phyloP scores from a whole-genome alignment of 1,140 invertebrate species.

The Zaprionus kolodkinae region DNA sequence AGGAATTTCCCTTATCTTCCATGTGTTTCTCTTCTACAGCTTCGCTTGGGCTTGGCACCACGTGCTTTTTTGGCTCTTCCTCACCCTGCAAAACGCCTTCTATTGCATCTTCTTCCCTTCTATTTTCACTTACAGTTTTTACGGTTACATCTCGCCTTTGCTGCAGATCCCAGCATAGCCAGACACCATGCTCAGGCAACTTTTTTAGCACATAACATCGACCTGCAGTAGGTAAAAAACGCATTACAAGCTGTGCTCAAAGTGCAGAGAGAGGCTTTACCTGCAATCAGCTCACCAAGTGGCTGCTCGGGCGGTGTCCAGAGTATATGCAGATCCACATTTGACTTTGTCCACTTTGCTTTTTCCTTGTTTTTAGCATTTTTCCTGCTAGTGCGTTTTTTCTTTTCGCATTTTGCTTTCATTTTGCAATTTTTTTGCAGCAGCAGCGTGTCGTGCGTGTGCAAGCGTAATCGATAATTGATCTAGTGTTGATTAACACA shows the following conservation, averaged over 20 bases:
- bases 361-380: neutral
- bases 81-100: neutral
- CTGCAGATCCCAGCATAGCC: constrained; percentile 4
- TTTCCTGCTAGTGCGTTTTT: neutral
- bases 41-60: neutral
- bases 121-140: neutral
- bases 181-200: neutral
- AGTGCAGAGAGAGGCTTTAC: neutral
- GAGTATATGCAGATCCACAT: neutral
- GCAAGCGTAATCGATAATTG: neutral
- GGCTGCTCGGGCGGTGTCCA: neutral
- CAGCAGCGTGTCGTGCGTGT: too few species aligned
- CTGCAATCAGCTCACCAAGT: neutral
- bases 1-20: neutral
- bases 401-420: neutral
- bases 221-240: neutral
- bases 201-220: constrained; percentile 4
- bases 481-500: neutral
- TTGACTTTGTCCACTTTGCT: neutral
- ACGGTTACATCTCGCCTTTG: neutral
- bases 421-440: neutral
- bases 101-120: too few species aligned
- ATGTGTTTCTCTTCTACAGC: neutral
- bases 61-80: neutral
- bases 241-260: neutral